Evolutionary conservation across 1,140 invertebrate species (phyloP), one percentile per base, ranked within the genome.

Genomic region (Armadillidium nasatum): DNA sequence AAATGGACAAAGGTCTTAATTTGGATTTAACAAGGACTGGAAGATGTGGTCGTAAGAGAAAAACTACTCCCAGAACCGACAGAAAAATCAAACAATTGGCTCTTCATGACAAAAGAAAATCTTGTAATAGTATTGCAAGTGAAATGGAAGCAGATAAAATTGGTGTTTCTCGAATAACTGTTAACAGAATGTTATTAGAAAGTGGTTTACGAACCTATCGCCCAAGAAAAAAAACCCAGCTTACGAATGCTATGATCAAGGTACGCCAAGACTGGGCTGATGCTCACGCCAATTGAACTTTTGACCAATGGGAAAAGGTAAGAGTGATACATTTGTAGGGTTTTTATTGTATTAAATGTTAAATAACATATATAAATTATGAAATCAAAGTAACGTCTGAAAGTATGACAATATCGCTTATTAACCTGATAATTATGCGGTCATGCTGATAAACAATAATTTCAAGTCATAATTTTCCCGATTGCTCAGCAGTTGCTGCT

Each of bases 41-140:
- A 33, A 33, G 33, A 33, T 33, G 33, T 33, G 33, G 6, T 66
- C 60, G 60, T 66, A 66, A 66, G 60, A 66, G 60, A 66, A 66
- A 66, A 66, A 66, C 60, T 66, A 22, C 60, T 3, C 60, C 60
- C 60, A 66, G 21, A 66, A 66, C 15, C 60, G 60, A 66, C 60
- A 66, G 60, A 66, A 66, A 66, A 66, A 66, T 66, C 60, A 66
- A 66, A 66, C 60, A 66, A 66, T 66, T 66, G 60, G 60, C 60
- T 66, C 21, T 66, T 66, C 60, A 66, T 66, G 60, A 66, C 15
- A 66, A 22, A 66, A 66, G 60, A 66, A 66, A 66, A 66, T 66
- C 15, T n/a, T 66, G 60, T 66, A n/a, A 66, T 1, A 66, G 60
- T 66, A 66, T 66, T 66, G 60, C 60, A 66, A 66, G 60, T n/a